Conservation (phyloP, 2,888 invertebrate species). For the Matsumyia berberina region DNA sequence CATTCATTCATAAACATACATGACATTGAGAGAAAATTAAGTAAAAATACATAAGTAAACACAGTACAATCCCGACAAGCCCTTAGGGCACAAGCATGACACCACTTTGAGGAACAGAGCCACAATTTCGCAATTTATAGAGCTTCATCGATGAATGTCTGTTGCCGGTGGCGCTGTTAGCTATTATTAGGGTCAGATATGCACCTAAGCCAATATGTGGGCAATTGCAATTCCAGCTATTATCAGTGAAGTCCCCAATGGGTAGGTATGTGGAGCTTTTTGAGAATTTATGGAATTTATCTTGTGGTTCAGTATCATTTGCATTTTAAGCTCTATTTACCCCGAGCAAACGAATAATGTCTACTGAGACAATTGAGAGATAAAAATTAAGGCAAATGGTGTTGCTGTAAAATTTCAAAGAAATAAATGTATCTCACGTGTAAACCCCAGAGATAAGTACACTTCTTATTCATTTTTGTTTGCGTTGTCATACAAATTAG, state of each 20-base stretch:
- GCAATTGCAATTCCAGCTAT: constrained; percentile 25
- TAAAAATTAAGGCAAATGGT: constrained; percentile 6
- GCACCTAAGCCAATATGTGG: constrained; percentile 38
- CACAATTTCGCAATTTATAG: constrained; percentile 38
- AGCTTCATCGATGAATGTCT: constrained; percentile 62
- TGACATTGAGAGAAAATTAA: constrained; percentile 27
- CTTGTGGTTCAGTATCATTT: constrained; percentile 4
- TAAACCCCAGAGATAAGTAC: background rate
- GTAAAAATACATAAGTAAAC: constrained; percentile 29
- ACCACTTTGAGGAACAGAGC: background rate
- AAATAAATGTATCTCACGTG: too few relatives aligned
- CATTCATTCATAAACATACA: constrained; percentile 48
- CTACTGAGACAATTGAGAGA: constrained; percentile 17
- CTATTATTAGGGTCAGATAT: constrained; percentile 64
- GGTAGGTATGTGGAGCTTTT: background rate
- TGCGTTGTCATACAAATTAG: too few relatives aligned
- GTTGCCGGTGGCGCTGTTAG: constrained; percentile 17
- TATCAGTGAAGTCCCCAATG: constrained; percentile 22
- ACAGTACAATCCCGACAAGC: background rate
- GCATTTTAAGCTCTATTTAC: background rate
- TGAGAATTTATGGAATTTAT: constrained; percentile 18
- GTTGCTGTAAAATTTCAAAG: background rate
- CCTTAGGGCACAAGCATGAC: background rate
- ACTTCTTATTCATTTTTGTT: too few relatives aligned
- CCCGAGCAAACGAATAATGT: constrained; percentile 5